phyloP scores from a whole-genome alignment of 2,797 vertebrate genomes.

The Melanogrammus aeglefinus region DNA sequence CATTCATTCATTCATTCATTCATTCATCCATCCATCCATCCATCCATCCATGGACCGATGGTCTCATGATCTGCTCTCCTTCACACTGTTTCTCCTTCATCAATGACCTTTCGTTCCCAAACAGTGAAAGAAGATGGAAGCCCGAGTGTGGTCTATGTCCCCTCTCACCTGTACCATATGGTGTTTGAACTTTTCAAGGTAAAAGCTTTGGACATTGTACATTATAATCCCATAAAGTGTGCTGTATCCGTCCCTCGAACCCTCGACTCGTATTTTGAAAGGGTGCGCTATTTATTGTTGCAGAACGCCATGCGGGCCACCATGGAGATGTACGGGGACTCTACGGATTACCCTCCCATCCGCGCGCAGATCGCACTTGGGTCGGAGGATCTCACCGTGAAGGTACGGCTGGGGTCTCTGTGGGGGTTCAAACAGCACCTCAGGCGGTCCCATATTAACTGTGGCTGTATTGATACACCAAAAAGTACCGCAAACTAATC shows the following conservation, averaged over 20 bases:
- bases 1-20: no score
- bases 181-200: conserved; percentile 98
- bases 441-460: no score
- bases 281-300: conserved; percentile 38
- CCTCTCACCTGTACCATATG: conserved; percentile 98
- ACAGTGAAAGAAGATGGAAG: conserved; percentile 82
- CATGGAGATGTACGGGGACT: conserved; percentile 87
- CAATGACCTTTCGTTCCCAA: conserved; percentile 39
- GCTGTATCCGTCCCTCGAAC: not conserved
- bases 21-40: conserved; percentile 41
- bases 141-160: conserved; percentile 91
- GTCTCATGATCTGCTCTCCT: not conserved
- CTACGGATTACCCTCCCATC: conserved; percentile 83
- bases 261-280: not conserved
- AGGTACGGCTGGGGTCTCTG: conserved; percentile 69
- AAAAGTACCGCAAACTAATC: not conserved
- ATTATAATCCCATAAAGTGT: not conserved
- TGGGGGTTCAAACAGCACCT: not conserved
- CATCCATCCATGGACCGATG: not conserved
- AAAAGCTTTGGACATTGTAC: not conserved
- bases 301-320: conserved; percentile 98
- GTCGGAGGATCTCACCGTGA: conserved; percentile 91
- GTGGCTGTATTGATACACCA: no score
- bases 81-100: not conserved
- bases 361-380: conserved; percentile 84